These are phyloP conservation scores for Ectemnius cavifrons DNA, from an alignment of 2,888 invertebrate species.

Conservation along the genomic window DNA sequence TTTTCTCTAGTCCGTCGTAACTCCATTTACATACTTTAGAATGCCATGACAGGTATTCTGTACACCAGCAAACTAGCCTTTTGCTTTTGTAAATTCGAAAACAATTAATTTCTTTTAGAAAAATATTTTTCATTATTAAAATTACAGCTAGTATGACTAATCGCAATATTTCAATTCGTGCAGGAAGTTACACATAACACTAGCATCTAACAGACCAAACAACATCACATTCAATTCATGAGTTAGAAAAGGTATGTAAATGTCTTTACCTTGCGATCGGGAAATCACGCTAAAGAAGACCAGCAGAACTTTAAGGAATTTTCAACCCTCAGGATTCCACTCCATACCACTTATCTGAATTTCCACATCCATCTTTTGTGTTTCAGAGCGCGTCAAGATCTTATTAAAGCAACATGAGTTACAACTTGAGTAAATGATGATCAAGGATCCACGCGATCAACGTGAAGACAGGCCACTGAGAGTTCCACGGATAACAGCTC, in stretches of 20 bases:
- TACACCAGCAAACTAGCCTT: background rate
- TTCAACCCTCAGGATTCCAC: slow-evolving; percentile 56
- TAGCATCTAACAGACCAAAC: too few relatives aligned
- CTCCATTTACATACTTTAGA: background rate
- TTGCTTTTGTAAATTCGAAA: too few relatives aligned
- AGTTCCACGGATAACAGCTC: too few relatives aligned
- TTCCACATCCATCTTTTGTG: slow-evolving; percentile 45
- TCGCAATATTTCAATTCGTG: too few relatives aligned
- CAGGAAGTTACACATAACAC: too few relatives aligned
- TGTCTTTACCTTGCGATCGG: slow-evolving; percentile 59
- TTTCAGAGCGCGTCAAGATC: slow-evolving; percentile 23
- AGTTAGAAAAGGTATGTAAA: slow-evolving; percentile 47
- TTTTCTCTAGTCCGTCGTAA: background rate
- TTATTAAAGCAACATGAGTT: slow-evolving; percentile 17
- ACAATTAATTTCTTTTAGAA: too few relatives aligned
- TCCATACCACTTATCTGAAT: slow-evolving; percentile 46
- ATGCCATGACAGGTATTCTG: background rate
- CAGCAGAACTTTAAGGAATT: slow-evolving; percentile 56
- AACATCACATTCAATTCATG: too few relatives aligned
- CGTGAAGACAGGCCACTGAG: too few relatives aligned
- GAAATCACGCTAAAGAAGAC: slow-evolving; percentile 60
- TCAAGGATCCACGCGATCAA: slow-evolving; percentile 18
- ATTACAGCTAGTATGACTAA: too few relatives aligned
- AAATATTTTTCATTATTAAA: too few relatives aligned
- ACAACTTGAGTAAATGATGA: slow-evolving; percentile 23